Evolutionary conservation across 2,113 vertebrate genomes (phyloP).

Genomic region (Cichladusa arquata): DNA sequence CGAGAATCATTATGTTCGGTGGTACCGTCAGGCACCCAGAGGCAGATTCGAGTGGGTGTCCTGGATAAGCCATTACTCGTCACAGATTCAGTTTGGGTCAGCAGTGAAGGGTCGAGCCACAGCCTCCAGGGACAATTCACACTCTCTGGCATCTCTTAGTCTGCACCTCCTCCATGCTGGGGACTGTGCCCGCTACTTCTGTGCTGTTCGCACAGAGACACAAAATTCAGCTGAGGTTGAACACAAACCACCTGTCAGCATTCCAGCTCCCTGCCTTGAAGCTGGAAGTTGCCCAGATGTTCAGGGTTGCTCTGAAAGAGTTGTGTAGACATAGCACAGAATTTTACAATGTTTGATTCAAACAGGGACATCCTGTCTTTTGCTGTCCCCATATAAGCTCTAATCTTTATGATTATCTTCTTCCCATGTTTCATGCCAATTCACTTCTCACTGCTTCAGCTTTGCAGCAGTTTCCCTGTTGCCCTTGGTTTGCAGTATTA

Average conservation of each 20-base stretch:
- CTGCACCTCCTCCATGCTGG: background rate
- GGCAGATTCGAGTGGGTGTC: background rate
- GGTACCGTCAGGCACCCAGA: background rate
- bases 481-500: background rate
- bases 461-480: background rate
- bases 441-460: background rate
- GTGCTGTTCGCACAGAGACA: background rate
- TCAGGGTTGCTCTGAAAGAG: background rate
- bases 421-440: background rate
- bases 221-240: background rate
- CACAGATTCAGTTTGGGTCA: background rate
- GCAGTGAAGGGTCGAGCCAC: background rate
- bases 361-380: background rate
- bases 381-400: background rate
- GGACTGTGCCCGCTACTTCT: background rate
- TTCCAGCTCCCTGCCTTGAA: background rate
- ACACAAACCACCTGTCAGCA: background rate
- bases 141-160: accelerated
- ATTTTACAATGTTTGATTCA: background rate
- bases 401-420: background rate
- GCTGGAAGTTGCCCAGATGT: background rate
- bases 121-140: background rate
- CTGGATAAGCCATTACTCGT: background rate
- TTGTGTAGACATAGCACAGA: accelerated
- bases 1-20: background rate